phyloP scores from a whole-genome alignment of 2,888 invertebrate species.

The Hirtodrosophila alboralis region DNA sequence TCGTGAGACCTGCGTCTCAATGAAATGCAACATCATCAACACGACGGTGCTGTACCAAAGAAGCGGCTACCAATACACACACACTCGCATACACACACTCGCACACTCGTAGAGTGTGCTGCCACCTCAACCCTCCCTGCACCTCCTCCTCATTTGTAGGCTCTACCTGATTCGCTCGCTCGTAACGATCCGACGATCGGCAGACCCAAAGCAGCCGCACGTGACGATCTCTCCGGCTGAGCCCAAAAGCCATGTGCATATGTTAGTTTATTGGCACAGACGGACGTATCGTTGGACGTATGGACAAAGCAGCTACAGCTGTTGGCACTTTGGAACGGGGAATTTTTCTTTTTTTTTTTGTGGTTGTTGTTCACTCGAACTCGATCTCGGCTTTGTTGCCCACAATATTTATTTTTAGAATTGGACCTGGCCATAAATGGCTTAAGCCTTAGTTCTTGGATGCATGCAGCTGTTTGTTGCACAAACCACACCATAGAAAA shows the following conservation, averaged over 20 bases:
- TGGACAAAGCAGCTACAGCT: slow-evolving; percentile 26
- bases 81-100: slow-evolving; percentile 40
- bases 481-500: no score
- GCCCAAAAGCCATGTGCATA: slow-evolving; percentile 33
- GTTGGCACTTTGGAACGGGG: slow-evolving; percentile 29
- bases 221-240: slow-evolving; percentile 3
- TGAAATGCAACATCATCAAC: slow-evolving; percentile 52
- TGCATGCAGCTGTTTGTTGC: slow-evolving; percentile 36
- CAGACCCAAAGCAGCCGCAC: slow-evolving; percentile 36
- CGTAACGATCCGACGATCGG: slow-evolving; percentile 46
- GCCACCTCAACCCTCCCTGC: neutral
- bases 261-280: slow-evolving; percentile 41
- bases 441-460: slow-evolving; percentile 36
- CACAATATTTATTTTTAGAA: slow-evolving; percentile 35
- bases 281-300: slow-evolving; percentile 1
- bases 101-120: no score
- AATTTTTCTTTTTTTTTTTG: no score
- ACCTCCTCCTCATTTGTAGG: neutral
- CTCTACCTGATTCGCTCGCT: slow-evolving; percentile 41
- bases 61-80: slow-evolving; percentile 35
- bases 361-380: slow-evolving; percentile 12
- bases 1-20: slow-evolving; percentile 48
- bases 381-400: slow-evolving; percentile 19
- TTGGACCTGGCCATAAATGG: slow-evolving; percentile 59
- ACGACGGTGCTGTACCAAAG: slow-evolving; percentile 73